Evolutionary conservation across 2,888 invertebrate species (phyloP).

Genomic region (Acronicta psi): DNA sequence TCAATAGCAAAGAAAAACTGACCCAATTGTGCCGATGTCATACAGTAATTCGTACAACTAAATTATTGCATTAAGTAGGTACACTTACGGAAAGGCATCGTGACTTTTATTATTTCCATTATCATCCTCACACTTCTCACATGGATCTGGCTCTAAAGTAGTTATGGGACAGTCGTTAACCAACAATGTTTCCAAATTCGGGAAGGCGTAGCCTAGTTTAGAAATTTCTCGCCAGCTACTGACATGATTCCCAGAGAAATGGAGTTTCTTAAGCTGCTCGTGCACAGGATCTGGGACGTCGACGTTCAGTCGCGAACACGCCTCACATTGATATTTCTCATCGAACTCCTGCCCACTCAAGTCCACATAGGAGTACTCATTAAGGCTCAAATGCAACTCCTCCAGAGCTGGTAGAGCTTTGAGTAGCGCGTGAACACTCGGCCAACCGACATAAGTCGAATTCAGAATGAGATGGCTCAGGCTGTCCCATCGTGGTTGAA

Average conservation of each 20-base stretch:
- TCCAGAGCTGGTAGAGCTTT: slow-evolving; percentile 94
- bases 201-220: slow-evolving; percentile 95
- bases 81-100: slow-evolving; percentile 89
- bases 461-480: slow-evolving; percentile 95
- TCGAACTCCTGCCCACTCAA: slow-evolving; percentile 86
- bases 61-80: slow-evolving; percentile 11
- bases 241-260: slow-evolving; percentile 96
- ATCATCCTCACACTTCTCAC: slow-evolving; percentile 85
- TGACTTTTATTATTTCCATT: slow-evolving; percentile 89
- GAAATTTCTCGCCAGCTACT: slow-evolving; percentile 95
- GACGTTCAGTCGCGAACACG: slow-evolving; percentile 76
- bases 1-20: slow-evolving; percentile 70
- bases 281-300: slow-evolving; percentile 87
- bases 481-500: slow-evolving; percentile 87
- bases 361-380: slow-evolving; percentile 94
- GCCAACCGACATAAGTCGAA: slow-evolving; percentile 96
- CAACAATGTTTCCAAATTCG: slow-evolving; percentile 94
- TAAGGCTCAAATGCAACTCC: slow-evolving; percentile 97
- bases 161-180: slow-evolving; percentile 96
- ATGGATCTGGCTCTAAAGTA: slow-evolving; percentile 89
- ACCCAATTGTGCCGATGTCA: slow-evolving; percentile 53
- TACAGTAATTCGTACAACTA: slow-evolving; percentile 23
- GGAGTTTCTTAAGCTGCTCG: slow-evolving; percentile 92
- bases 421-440: slow-evolving; percentile 93
- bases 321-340: slow-evolving; percentile 79